These are phyloP conservation scores for Climacteris rufus DNA, from an alignment of 2,113 vertebrate genomes.

Conservation along the genomic window DNA sequence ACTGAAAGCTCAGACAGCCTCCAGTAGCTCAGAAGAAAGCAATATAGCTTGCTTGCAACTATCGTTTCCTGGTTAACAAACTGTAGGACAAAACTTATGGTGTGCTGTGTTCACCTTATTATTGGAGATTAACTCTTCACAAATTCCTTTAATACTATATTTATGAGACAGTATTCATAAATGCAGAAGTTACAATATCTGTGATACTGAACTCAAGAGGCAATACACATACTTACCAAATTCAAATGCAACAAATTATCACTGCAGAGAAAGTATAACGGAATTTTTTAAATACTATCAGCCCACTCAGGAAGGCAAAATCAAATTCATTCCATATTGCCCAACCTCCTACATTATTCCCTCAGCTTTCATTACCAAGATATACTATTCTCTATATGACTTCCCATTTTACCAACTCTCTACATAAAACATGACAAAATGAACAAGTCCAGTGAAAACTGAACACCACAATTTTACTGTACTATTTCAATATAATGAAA, in stretches of 20 bases:
- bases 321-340: slow-evolving; percentile 80
- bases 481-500: background rate
- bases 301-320: slow-evolving; percentile 83
- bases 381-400: slow-evolving; percentile 31
- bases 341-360: slow-evolving; percentile 83
- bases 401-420: slow-evolving; percentile 4
- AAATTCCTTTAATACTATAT: background rate
- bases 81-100: slow-evolving; percentile 35
- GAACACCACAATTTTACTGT: background rate
- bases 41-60: slow-evolving; percentile 50
- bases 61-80: slow-evolving; percentile 59
- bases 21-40: slow-evolving; percentile 67
- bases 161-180: background rate
- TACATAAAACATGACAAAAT: background rate
- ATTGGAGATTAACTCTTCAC: slow-evolving; percentile 1
- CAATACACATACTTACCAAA: slow-evolving; percentile 7
- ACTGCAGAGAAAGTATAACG: slow-evolving; percentile 47
- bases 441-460: background rate
- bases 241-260: slow-evolving; percentile 61
- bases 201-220: background rate
- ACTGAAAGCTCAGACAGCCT: slow-evolving; percentile 75
- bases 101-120: slow-evolving; percentile 47
- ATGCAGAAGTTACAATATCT: background rate
- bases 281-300: slow-evolving; percentile 83
- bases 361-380: slow-evolving; percentile 64